Evolutionary conservation across 2,888 invertebrate species (phyloP).

Genomic region (Petrolisthes cinctipes): DNA sequence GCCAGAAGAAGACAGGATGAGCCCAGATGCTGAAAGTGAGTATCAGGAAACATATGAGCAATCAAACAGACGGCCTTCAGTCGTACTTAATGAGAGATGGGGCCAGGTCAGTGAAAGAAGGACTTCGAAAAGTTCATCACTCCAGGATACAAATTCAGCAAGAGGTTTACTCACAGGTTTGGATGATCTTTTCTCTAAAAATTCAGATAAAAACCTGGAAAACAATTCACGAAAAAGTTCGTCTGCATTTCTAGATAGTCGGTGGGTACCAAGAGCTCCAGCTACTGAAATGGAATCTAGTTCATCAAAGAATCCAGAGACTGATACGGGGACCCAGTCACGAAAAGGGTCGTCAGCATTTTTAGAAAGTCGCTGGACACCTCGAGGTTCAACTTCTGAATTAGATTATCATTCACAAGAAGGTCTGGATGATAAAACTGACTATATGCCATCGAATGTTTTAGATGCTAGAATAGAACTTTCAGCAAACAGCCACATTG

Average conservation of each 20-base stretch:
- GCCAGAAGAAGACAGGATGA: background rate
- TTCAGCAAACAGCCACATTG: constrained; percentile 15
- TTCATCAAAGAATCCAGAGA: constrained; percentile 16
- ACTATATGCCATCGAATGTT: background rate
- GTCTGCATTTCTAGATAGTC: background rate
- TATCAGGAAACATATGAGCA: background rate
- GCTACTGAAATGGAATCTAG: background rate
- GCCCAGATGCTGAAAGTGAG: no score
- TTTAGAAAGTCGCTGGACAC: background rate
- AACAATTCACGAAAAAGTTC: constrained; percentile 17
- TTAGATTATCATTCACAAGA: constrained; percentile 6
- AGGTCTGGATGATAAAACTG: background rate
- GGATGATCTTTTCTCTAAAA: background rate
- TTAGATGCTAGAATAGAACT: constrained; percentile 8
- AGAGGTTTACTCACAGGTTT: background rate
- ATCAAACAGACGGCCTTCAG: constrained; percentile 8
- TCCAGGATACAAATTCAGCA: background rate
- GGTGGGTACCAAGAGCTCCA: constrained; percentile 25
- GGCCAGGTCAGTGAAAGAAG: background rate
- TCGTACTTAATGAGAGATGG: constrained; percentile 16
- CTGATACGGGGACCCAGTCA: constrained; percentile 2
- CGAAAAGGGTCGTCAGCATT: constrained; percentile 8
- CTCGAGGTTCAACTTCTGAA: background rate
- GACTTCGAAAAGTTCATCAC: background rate
- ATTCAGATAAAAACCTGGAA: background rate